phyloP scores from a whole-genome alignment of 2,888 invertebrate genomes.

The Ceratothoa steindachneri region DNA sequence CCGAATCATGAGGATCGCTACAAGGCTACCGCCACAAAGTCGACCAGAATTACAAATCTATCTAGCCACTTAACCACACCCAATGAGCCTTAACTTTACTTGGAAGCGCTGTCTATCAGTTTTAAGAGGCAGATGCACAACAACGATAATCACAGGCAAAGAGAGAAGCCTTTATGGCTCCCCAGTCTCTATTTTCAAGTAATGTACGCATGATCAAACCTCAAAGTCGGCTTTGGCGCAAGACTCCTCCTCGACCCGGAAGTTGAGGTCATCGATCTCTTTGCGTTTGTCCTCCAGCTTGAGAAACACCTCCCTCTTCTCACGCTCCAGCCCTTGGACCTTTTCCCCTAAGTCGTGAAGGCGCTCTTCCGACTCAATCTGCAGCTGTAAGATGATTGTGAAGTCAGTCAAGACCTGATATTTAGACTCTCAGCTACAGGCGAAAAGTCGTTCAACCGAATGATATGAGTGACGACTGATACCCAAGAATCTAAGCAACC shows the following conservation, averaged over 20 bases:
- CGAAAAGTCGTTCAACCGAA: background rate
- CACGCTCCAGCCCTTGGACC: conserved; percentile 52
- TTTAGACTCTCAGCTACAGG: background rate
- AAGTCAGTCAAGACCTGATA: background rate
- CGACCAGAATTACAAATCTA: no score
- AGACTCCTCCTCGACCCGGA: conserved; percentile 83
- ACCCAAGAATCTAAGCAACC: no score
- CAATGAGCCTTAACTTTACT: no score
- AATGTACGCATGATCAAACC: conserved; percentile 60
- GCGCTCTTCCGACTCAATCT: conserved; percentile 59
- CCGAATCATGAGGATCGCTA: no score
- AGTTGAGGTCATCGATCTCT: conserved; percentile 84
- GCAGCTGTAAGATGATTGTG: conserved; percentile 56
- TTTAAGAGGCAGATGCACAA: no score
- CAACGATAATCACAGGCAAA: no score
- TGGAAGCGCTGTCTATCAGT: no score
- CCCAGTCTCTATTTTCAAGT: no score
- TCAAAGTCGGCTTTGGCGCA: conserved; percentile 80
- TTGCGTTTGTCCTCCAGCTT: conserved; percentile 69
- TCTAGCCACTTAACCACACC: no score
- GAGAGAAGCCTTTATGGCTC: no score
- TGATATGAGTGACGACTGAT: no score
- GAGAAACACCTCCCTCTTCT: conserved; percentile 52
- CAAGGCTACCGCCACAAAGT: no score
- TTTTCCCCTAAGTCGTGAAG: conserved; percentile 56